Conservation (phyloP, 1,140 invertebrate species). For the Bombus soroeensis region DNA sequence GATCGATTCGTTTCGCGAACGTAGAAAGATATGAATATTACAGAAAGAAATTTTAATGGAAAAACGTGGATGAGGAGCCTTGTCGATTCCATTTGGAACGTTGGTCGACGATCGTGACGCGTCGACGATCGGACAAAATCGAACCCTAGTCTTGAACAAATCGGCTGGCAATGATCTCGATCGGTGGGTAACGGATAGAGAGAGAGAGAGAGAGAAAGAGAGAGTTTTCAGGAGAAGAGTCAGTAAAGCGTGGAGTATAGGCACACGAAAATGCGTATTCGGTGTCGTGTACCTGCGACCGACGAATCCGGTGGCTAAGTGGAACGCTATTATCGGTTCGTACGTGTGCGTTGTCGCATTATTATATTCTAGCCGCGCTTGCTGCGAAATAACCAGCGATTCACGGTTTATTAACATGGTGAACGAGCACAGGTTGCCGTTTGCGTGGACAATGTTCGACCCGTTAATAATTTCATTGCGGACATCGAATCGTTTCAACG, state of each 20-base stretch:
- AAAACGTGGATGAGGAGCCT: too few relatives aligned
- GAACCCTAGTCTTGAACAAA: background rate
- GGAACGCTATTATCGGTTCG: constrained; percentile 16
- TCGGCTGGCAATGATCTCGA: background rate
- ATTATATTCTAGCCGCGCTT: constrained; percentile 35
- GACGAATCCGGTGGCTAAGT: constrained; percentile 5
- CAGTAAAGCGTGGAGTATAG: background rate
- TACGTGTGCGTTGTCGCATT: background rate
- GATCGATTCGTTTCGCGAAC: background rate
- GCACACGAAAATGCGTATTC: background rate
- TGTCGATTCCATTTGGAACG: too few relatives aligned
- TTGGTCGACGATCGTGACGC: too few relatives aligned
- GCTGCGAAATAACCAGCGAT: constrained; percentile 34
- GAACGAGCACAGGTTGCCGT: background rate
- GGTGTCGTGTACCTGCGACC: background rate
- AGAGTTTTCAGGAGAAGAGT: background rate
- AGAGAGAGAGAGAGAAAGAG: background rate
- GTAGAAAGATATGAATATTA: background rate
- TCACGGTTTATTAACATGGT: constrained; percentile 39
- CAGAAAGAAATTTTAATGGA: background rate
- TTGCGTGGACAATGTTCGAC: constrained; percentile 21
- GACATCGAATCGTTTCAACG: constrained; percentile 32
- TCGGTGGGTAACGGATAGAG: background rate
- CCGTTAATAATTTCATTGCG: constrained; percentile 33
- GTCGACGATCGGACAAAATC: too few relatives aligned